phyloP scores from a whole-genome alignment of 2,113 vertebrate genomes.

The Beaufortia kweichowensis region DNA sequence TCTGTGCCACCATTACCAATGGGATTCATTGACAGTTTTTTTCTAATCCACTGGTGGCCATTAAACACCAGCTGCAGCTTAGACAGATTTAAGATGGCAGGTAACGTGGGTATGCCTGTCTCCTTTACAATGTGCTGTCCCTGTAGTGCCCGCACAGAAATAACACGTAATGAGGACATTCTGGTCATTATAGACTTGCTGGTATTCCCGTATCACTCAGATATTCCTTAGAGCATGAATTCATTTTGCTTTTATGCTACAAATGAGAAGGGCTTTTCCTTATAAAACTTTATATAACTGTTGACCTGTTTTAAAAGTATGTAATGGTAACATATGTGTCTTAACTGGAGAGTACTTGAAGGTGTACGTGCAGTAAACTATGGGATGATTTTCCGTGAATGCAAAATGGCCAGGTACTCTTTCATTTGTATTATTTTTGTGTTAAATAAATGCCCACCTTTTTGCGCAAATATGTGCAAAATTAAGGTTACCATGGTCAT shows the following conservation, averaged over 20 bases:
- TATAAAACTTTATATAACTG: background rate
- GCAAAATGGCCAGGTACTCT: no score
- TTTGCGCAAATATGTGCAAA: no score
- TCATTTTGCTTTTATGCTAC: conserved; percentile 1
- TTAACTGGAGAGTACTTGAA: no score
- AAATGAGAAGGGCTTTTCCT: conserved; percentile 10
- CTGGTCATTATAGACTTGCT: conserved; percentile 19
- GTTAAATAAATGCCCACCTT: no score
- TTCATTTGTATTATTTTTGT: no score
- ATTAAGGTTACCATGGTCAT: background rate
- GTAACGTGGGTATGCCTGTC: conserved; percentile 15
- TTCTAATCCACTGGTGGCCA: conserved; percentile 14
- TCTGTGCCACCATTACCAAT: conserved; percentile 11
- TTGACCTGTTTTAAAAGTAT: conserved; percentile 5
- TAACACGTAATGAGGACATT: conserved; percentile 21
- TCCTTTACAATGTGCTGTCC: background rate
- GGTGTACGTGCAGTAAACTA: no score
- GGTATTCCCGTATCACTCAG: conserved; percentile 7
- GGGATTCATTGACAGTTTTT: conserved; percentile 22
- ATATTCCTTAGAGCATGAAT: conserved; percentile 3
- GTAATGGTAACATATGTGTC: background rate
- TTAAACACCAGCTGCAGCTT: background rate
- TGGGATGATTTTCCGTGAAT: no score
- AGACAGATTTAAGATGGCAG: conserved; percentile 30
- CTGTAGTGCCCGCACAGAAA: background rate